These are phyloP conservation scores for Dermatophagoides farinae DNA, from an alignment of 1,140 invertebrate species.

Conservation along the genomic window DNA sequence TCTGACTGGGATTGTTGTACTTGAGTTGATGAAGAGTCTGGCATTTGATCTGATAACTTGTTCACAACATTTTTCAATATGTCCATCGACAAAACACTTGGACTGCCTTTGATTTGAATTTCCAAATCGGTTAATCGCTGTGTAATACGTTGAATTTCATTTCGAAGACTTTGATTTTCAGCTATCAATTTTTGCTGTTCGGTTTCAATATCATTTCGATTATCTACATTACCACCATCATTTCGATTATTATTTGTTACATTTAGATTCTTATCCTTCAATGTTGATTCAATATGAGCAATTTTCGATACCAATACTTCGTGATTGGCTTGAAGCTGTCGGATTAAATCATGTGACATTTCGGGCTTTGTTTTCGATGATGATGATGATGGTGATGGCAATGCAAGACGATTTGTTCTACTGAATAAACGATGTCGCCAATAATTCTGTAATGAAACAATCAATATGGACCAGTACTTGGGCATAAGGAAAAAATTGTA, in stretches of 20 bases:
- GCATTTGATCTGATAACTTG: neutral
- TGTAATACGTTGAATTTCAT: neutral
- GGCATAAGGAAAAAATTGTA: no score
- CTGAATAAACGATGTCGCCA: no score
- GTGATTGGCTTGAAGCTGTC: neutral
- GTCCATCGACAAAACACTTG: neutral
- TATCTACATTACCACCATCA: neutral
- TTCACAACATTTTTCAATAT: neutral
- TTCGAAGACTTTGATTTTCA: neutral
- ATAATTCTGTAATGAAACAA: no score
- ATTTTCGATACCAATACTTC: neutral
- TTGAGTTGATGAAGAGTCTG: neutral
- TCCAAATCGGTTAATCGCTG: neutral
- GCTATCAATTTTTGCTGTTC: neutral
- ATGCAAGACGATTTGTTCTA: no score
- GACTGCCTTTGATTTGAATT: neutral
- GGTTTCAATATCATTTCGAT: neutral
- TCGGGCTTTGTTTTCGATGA: no score
- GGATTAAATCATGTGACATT: neutral
- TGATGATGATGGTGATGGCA: no score
- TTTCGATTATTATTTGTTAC: neutral
- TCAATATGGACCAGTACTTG: no score
- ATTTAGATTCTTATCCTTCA: neutral
- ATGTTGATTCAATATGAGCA: neutral
- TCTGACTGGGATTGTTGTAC: neutral